Evolutionary conservation across 37 sponge, comb jelly and placozoan species (phyloP).

Genomic region (Cladorhizidae sp.): DNA sequence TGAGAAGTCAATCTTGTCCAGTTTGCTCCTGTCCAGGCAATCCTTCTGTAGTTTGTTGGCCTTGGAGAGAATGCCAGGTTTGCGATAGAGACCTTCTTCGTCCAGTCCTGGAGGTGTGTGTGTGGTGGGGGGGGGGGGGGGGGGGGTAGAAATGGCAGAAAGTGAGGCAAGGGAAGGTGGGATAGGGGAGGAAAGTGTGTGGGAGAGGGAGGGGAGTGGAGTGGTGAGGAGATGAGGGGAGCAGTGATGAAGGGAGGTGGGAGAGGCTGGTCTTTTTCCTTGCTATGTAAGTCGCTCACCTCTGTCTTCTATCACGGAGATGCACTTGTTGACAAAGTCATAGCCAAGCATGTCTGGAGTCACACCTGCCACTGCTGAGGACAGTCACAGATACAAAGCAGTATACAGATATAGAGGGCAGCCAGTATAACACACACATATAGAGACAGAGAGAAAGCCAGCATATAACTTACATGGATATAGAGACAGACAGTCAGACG

Average conservation of each 20-base stretch:
- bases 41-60: slow-evolving; percentile 79
- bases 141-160: neutral
- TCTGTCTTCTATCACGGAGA: slow-evolving; percentile 68
- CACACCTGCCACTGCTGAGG: neutral
- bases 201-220: neutral
- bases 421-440: too few relatives aligned
- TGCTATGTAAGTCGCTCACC: slow-evolving; percentile 3
- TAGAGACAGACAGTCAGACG: too few relatives aligned
- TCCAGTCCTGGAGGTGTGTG: slow-evolving; percentile 67
- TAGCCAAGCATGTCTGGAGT: slow-evolving; percentile 26
- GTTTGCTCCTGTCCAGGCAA: slow-evolving; percentile 45
- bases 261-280: too few relatives aligned
- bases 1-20: slow-evolving; percentile 31
- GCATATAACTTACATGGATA: too few relatives aligned
- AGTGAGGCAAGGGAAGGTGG: too few relatives aligned
- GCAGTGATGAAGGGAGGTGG: neutral
- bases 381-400: neutral
- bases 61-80: slow-evolving; percentile 82
- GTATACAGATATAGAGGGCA: too few relatives aligned
- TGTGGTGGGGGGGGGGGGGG: too few relatives aligned
- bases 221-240: too few relatives aligned
- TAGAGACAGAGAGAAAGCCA: too few relatives aligned
- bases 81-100: slow-evolving; percentile 94
- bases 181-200: neutral
- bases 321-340: slow-evolving; percentile 75